Evolutionary conservation across 1,140 invertebrate species (phyloP), one percentile per base, ranked within the genome.

Genomic region (Monochamus saltuarius): DNA sequence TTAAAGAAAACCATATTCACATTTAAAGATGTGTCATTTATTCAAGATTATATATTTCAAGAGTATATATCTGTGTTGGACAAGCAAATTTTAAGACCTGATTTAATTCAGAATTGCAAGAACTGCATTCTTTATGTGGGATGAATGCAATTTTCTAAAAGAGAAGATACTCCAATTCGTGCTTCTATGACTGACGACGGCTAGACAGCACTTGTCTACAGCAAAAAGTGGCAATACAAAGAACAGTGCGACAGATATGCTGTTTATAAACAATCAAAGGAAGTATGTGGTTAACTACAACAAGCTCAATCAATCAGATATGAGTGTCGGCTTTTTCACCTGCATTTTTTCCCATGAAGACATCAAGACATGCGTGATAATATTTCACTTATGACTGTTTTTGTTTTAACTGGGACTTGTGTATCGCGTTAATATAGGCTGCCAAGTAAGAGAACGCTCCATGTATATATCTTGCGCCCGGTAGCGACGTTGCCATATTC

Each of bases 321-420:
- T 47, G 42, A 57, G 22, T 57, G 35, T 57, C 34, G 13, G 17
- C 13, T 57, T 47, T 57, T 39, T 47, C 4, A 13, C 13, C 9
- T 38, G 17, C 7, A 40, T 62, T 43, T 53, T 57, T 57, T 49
- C 17, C 34, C 7, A 58, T 58, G 47, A 53, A 58, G 61, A 58
- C 55, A 55, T 60, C 59, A 47, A 60, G 43, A 54, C 29, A 52
- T 58, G 61, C 61, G 61, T 62, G 61, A 62, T 55, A 58, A 62
- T 62, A 62, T 62, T 62, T 52, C 61, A 62, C 55, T 62, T 62
- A 62, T 62, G 59, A 61, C 34, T 43, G 29, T 62, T 51, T 62
- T 57, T 57, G 55, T 57, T 52, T 54, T 45, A 47, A 34, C 45
- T 38, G 34, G 45, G 8, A 56, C 59, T 61, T 50, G 59, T 51